A percentile compares a stretch with the other conserved stretches of the same genome.
phyloP scores from a whole-genome alignment of 2,888 invertebrate species.

The Hirtodrosophila duncani region DNA sequence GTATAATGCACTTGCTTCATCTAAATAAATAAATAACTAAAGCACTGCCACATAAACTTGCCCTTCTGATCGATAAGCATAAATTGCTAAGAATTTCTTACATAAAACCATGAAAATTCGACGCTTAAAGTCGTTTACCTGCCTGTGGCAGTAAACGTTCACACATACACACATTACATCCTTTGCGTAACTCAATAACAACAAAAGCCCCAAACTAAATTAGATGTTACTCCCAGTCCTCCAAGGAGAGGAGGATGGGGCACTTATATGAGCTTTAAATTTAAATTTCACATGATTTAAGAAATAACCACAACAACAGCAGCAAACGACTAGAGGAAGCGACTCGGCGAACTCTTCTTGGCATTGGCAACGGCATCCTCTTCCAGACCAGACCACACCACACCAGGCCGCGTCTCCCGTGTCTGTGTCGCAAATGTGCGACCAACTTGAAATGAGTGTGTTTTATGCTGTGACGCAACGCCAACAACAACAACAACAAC shows the following conservation, averaged over 20 bases:
- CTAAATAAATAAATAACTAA: no score
- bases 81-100: no score
- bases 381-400: neutral
- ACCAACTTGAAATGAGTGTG: slow-evolving; percentile 66
- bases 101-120: no score
- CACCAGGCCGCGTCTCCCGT: slow-evolving; percentile 1
- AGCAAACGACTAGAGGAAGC: slow-evolving; percentile 5
- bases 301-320: slow-evolving; percentile 16
- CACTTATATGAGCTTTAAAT: slow-evolving; percentile 47
- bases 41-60: no score
- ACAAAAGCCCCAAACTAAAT: slow-evolving; percentile 27
- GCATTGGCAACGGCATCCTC: slow-evolving; percentile 25
- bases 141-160: no score
- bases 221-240: no score
- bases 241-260: neutral
- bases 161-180: slow-evolving; percentile 7
- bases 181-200: neutral
- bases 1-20: no score
- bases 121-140: no score
- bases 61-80: no score
- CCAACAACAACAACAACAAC: slow-evolving; percentile 21
- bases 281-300: slow-evolving; percentile 62
- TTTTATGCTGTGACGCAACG: slow-evolving; percentile 34
- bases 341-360: slow-evolving; percentile 11
- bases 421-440: slow-evolving; percentile 41